A percentile compares a stretch with the other conserved stretches of the same genome.
Evolutionary conservation across 2,888 invertebrate genomes (phyloP).

Genomic region (Mythimna vitellina): DNA sequence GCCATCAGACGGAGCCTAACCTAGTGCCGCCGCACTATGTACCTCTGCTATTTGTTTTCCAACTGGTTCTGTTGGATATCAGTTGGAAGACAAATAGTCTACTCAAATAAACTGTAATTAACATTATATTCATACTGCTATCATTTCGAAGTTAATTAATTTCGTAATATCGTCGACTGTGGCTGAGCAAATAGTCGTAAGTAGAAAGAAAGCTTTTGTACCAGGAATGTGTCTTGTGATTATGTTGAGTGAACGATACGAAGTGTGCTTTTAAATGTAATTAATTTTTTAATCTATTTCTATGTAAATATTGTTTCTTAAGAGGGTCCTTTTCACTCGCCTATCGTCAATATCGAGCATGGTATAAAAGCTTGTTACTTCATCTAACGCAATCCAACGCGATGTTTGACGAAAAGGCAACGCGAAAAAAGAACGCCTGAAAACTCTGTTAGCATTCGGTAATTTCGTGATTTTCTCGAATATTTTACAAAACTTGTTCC

Average conservation of each 20-base stretch:
- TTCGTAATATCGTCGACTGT: slow-evolving; percentile 47
- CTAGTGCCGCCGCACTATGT: slow-evolving; percentile 3
- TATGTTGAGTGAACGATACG: slow-evolving; percentile 1
- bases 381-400: too few relatives aligned
- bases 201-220: slow-evolving; percentile 19
- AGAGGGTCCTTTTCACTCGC: too few relatives aligned
- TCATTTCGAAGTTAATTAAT: slow-evolving; percentile 59
- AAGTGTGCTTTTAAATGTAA: slow-evolving; percentile 4
- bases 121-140: slow-evolving; percentile 46
- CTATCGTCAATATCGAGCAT: too few relatives aligned
- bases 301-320: slow-evolving; percentile 9
- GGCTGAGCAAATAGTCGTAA: slow-evolving; percentile 26
- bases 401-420: too few relatives aligned
- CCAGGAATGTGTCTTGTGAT: slow-evolving; percentile 4
- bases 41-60: slow-evolving; percentile 32
- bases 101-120: slow-evolving; percentile 52
- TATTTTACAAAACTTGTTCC: too few relatives aligned
- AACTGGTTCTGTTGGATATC: slow-evolving; percentile 18
- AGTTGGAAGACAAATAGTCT: too few relatives aligned
- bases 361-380: too few relatives aligned
- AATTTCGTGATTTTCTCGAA: too few relatives aligned
- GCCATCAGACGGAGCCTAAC: background rate
- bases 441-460: too few relatives aligned
- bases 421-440: too few relatives aligned
- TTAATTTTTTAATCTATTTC: slow-evolving; percentile 23